These are phyloP conservation scores for Sebastes kiyomatsui DNA, from an alignment of 2,797 vertebrate genomes.

Conservation along the genomic window DNA sequence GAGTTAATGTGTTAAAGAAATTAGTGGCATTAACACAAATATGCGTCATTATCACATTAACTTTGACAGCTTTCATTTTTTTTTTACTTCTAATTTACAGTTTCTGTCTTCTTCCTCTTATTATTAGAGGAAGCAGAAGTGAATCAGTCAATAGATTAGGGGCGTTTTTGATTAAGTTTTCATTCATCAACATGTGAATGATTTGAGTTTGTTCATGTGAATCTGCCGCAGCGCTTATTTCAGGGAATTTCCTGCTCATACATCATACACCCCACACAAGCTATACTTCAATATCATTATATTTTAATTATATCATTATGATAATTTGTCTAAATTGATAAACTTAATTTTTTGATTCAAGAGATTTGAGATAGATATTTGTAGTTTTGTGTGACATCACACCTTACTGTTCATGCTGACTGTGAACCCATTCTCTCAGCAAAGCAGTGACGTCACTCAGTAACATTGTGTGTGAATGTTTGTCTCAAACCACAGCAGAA, in stretches of 20 bases:
- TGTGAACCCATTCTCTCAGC: neutral
- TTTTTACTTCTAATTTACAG: neutral
- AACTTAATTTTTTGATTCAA: too few relatives aligned
- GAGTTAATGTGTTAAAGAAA: too few relatives aligned
- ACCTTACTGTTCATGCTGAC: neutral
- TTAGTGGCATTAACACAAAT: too few relatives aligned
- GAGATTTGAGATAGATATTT: neutral
- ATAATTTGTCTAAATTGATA: neutral
- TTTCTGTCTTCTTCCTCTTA: neutral
- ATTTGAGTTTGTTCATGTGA: neutral
- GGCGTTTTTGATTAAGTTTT: neutral
- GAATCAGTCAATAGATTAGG: neutral
- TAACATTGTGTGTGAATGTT: neutral
- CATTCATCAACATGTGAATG: neutral
- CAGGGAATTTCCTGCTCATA: neutral
- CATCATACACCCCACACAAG: neutral
- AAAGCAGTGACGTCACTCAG: neutral
- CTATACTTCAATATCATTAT: neutral
- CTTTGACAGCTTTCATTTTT: too few relatives aligned
- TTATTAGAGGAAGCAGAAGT: neutral
- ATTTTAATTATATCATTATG: neutral
- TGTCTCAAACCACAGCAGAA: constrained; percentile 30
- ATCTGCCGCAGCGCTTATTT: neutral
- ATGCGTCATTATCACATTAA: too few relatives aligned
- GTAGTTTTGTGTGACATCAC: neutral